phyloP scores from a whole-genome alignment of 2,888 invertebrate genomes.

The Clanis bilineata region DNA sequence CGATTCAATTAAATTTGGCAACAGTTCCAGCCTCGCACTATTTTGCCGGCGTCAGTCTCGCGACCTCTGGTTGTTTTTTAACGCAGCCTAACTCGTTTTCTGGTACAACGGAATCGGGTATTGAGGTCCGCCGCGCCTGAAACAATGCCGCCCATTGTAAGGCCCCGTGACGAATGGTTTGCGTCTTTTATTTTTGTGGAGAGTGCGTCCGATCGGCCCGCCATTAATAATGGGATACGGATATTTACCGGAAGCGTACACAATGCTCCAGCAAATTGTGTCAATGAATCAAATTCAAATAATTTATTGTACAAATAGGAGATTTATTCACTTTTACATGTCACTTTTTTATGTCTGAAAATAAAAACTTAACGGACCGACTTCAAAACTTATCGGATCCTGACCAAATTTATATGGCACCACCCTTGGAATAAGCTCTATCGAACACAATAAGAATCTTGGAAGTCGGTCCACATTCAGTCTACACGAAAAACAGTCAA shows the following conservation, averaged over 20 bases:
- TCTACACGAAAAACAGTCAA: too few relatives aligned
- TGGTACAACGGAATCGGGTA: slow-evolving; percentile 57
- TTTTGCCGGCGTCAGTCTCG: slow-evolving; percentile 37
- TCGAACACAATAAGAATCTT: too few relatives aligned
- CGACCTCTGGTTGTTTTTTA: slow-evolving; percentile 54
- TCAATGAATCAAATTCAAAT: too few relatives aligned
- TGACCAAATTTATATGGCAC: too few relatives aligned
- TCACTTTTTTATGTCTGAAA: too few relatives aligned
- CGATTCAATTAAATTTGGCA: slow-evolving; percentile 68
- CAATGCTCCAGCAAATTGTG: slow-evolving; percentile 59
- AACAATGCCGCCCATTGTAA: slow-evolving; percentile 72
- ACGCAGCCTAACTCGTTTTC: slow-evolving; percentile 54
- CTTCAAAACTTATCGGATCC: too few relatives aligned
- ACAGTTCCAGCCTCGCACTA: slow-evolving; percentile 45
- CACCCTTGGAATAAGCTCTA: too few relatives aligned
- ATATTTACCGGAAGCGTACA: slow-evolving; percentile 74
- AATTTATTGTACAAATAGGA: too few relatives aligned
- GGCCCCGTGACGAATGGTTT: slow-evolving; percentile 68
- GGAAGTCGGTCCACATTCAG: too few relatives aligned
- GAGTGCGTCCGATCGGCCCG: slow-evolving; percentile 62
- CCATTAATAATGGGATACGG: slow-evolving; percentile 70
- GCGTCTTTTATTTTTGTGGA: slow-evolving; percentile 71
- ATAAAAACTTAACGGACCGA: too few relatives aligned
- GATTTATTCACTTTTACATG: too few relatives aligned
- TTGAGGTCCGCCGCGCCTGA: slow-evolving; percentile 59